phyloP scores from a whole-genome alignment of 2,113 vertebrate genomes.

The Haliaeetus leucogaster region DNA sequence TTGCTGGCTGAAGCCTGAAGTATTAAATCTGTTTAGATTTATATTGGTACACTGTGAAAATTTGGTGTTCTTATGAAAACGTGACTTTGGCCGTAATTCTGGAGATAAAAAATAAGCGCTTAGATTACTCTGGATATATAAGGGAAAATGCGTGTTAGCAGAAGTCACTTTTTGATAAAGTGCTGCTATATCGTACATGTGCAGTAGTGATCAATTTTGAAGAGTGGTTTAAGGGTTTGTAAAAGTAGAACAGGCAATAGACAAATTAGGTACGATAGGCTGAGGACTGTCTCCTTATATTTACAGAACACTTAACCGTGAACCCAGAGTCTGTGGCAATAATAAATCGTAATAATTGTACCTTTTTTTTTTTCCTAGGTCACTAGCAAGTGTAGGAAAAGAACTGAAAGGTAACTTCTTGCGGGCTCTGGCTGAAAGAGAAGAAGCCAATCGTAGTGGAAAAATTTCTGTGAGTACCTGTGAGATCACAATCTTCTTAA shows the following conservation, averaged over 20 bases:
- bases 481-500: background rate
- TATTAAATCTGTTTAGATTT: background rate
- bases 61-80: accelerated
- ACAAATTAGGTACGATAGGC: accelerated
- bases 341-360: background rate
- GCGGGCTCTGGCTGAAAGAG: conserved; percentile 77
- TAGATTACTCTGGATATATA: accelerated
- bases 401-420: conserved; percentile 82
- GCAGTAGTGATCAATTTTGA: background rate
- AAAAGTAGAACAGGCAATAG: background rate
- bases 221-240: background rate
- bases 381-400: conserved; percentile 78
- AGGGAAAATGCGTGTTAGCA: accelerated
- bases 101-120: background rate
- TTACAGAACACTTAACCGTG: background rate
- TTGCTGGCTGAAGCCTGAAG: background rate
- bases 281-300: background rate
- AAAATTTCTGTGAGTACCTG: conserved; percentile 84
- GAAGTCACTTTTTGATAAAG: background rate
- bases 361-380: conserved; percentile 73
- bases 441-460: conserved; percentile 79
- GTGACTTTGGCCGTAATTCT: background rate
- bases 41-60: background rate
- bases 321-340: background rate
- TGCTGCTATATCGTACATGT: accelerated